Evolutionary conservation across 1,140 invertebrate genomes (phyloP).

Genomic region (Caenorhabditis inopinata): DNA sequence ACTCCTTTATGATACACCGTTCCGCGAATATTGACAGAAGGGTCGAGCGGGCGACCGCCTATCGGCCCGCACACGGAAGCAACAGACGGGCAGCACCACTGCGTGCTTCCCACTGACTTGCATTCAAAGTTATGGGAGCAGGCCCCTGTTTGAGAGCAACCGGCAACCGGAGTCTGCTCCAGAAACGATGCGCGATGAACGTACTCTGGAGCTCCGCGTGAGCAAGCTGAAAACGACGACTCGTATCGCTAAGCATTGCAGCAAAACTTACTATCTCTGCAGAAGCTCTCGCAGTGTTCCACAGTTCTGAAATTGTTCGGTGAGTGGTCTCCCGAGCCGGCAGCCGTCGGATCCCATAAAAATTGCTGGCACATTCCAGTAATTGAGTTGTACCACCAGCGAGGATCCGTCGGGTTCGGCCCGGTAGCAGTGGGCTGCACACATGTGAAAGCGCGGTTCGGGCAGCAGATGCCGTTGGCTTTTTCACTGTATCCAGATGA

Average conservation of each 20-base stretch:
- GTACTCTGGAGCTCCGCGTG: conserved; percentile 46
- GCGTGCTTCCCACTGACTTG: conserved; percentile 47
- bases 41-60: conserved; percentile 50
- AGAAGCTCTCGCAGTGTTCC: conserved; percentile 48
- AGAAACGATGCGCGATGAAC: conserved; percentile 36
- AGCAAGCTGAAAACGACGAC: conserved; percentile 35
- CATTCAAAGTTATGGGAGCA: conserved; percentile 48
- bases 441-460: conserved; percentile 48
- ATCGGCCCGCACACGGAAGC: conserved; percentile 42
- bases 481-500: conserved; percentile 46
- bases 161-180: conserved; percentile 46
- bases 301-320: conserved; percentile 51
- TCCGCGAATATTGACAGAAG: conserved; percentile 5
- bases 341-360: conserved; percentile 46
- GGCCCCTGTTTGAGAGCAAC: conserved; percentile 37
- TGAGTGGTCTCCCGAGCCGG: conserved; percentile 46
- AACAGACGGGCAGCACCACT: conserved; percentile 50
- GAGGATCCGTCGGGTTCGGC: conserved; percentile 50
- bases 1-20: conserved; percentile 47
- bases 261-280: conserved; percentile 42
- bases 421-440: conserved; percentile 51
- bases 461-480: conserved; percentile 50
- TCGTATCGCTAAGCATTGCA: background rate
- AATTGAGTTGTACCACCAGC: conserved; percentile 50
- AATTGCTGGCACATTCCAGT: conserved; percentile 51